These are phyloP conservation scores for Eupeodes luniger DNA, from an alignment of 2,888 invertebrate genomes.

Conservation along the genomic window DNA sequence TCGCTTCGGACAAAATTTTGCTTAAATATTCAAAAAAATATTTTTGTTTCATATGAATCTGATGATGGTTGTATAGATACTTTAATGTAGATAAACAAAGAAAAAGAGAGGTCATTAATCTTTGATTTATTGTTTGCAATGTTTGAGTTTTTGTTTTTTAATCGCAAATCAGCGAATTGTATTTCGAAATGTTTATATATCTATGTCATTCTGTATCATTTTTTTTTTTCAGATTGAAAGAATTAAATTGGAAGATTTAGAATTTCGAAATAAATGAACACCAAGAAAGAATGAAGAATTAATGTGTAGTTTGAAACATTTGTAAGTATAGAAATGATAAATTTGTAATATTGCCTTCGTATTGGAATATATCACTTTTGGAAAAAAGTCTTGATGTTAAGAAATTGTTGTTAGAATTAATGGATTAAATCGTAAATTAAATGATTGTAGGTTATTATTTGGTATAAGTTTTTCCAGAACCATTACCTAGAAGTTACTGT, in stretches of 20 bases:
- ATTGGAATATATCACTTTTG: too few species aligned
- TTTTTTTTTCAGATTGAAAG: conserved; percentile 1
- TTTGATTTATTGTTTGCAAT: conserved; percentile 36
- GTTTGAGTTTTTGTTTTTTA: conserved; percentile 33
- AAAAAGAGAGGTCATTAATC: conserved; percentile 65
- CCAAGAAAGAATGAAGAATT: not conserved
- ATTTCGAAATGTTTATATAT: conserved; percentile 43
- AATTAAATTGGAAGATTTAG: conserved; percentile 7
- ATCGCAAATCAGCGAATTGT: conserved; percentile 40
- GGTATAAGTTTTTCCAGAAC: too few species aligned
- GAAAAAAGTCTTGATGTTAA: too few species aligned
- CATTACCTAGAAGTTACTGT: too few species aligned
- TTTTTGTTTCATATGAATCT: conserved; percentile 14
- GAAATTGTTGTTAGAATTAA: too few species aligned
- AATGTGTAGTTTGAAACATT: not conserved
- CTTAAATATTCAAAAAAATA: conserved; percentile 53
- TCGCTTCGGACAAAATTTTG: conserved; percentile 12
- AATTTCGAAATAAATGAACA: conserved; percentile 2
- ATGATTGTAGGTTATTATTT: too few species aligned
- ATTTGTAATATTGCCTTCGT: too few species aligned
- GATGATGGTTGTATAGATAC: conserved; percentile 29
- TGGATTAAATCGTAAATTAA: too few species aligned
- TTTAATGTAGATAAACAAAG: conserved; percentile 45
- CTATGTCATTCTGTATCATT: conserved; percentile 32
- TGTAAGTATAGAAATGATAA: too few species aligned